Evolutionary conservation across 2,888 invertebrate genomes (phyloP), one percentile per base, ranked within the genome.

Genomic region (Arrhopalites spinosus): DNA sequence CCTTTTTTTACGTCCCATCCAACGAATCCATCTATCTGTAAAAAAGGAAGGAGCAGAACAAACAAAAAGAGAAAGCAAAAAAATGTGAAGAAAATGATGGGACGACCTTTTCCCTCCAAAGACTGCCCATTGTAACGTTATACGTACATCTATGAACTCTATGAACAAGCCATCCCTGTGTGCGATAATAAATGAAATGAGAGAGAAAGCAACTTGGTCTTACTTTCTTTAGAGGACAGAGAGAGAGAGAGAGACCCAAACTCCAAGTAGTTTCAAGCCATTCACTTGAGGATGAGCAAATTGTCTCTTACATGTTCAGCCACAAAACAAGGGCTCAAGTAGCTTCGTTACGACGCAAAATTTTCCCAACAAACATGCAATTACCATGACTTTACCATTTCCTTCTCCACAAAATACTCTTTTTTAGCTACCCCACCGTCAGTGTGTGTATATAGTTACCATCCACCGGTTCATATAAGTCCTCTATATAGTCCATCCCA

Each of bases 291-390:
- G 59, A 59, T 59, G 59, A 59, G 59, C 59, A 59, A 59, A 59
- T 59, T 59, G 59, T 59, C 23, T 59, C 36, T 36, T n/a, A 23
- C 20, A 56, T 56, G 53, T 56, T 25, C 59, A 59, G 25, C 59
- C 59, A 59, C 59, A 59, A 59, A 59, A 59, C 59, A 59, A 59
- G 59, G 53, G 59, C 59, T 59, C 59, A 77, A 73, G 73, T 73
- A 71, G 75, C 70, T 75, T 74, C 72, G 77, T 75, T 71, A 77
- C 74, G 73, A 66, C 64, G 68, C 69, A 75, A 77, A 67, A 67
- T 67, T 45, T 45, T 67, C 45, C 43, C 67, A 67, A 67, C 67
- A 67, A 67, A 67, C 43, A 45, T 67, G 67, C 45, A 67, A 67
- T 45, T 67, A 45, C 45, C 59, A 59, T 25, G 59, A 59, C 59